These are phyloP conservation scores for Agriopis aurantiaria DNA, from an alignment of 2,888 invertebrate species.

Conservation along the genomic window DNA sequence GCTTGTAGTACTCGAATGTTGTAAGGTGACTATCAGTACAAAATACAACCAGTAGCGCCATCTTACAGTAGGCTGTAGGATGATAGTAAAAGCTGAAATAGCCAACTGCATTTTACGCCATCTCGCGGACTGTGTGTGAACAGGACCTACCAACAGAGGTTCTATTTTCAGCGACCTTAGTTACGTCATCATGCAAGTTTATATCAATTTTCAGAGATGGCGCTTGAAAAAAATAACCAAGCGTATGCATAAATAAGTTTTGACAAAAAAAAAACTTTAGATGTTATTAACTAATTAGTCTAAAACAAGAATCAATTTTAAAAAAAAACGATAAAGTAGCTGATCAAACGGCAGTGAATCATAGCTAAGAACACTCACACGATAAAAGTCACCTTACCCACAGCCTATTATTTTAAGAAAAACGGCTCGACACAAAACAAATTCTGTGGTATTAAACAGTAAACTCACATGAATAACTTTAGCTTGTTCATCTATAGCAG, in stretches of 20 bases:
- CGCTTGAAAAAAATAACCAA: background rate
- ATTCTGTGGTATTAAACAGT: background rate
- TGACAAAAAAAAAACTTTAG: background rate
- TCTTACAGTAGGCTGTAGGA: conserved; percentile 11
- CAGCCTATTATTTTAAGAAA: too few species aligned
- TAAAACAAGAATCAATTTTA: too few species aligned
- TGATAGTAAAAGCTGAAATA: background rate
- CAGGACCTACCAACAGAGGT: background rate
- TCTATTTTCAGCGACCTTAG: background rate
- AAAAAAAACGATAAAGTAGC: too few species aligned
- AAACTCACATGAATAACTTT: conserved; percentile 81
- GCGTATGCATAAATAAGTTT: background rate
- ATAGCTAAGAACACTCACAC: too few species aligned
- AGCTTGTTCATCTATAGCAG: conserved; percentile 82
- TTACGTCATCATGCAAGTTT: background rate
- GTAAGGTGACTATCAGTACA: too few species aligned
- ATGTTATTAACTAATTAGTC: too few species aligned
- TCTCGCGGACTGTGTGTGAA: conserved; percentile 22
- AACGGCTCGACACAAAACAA: too few species aligned
- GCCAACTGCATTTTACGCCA: conserved; percentile 19
- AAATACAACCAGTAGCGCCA: conserved; percentile 26
- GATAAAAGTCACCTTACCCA: too few species aligned
- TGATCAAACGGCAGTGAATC: too few species aligned
- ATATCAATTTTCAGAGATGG: background rate
- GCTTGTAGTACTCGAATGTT: background rate